phyloP scores from a whole-genome alignment of 2,797 vertebrate genomes.

The Sebastes flavidus region DNA sequence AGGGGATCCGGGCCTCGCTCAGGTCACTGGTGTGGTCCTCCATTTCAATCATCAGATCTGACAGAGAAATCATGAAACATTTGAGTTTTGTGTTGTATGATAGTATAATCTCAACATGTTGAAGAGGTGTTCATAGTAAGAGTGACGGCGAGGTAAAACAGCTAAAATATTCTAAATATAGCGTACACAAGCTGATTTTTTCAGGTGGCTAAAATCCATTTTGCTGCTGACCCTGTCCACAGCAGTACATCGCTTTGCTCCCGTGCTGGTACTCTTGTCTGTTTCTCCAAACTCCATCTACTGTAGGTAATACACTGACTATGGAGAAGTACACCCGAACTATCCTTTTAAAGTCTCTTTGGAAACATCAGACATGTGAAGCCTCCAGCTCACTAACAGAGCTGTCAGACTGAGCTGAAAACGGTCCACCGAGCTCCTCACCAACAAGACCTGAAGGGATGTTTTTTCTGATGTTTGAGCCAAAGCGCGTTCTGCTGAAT shows the following conservation, averaged over 20 bases:
- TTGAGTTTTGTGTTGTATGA: background rate
- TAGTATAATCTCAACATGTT: background rate
- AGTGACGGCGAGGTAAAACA: background rate
- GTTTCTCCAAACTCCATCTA: background rate
- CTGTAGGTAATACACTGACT: background rate
- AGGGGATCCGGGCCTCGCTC: slow-evolving; percentile 93
- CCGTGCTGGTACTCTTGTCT: background rate
- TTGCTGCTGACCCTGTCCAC: accelerated
- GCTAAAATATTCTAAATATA: background rate
- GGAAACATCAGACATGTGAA: background rate
- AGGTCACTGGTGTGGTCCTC: slow-evolving; percentile 95
- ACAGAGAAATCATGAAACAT: background rate
- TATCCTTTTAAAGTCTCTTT: background rate
- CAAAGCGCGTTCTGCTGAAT: background rate
- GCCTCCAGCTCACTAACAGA: background rate
- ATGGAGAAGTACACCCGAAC: background rate
- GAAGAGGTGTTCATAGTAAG: background rate
- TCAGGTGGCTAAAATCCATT: background rate
- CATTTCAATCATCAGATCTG: slow-evolving; percentile 99
- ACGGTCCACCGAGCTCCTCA: background rate
- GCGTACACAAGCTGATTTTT: background rate
- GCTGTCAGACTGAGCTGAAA: background rate
- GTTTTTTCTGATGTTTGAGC: background rate
- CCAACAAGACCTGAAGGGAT: background rate
- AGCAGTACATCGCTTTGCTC: no score